Percentiles rank a stretch among this genome's conserved stretches.
Evolutionary conservation across 2,888 invertebrate genomes (phyloP).

Genomic region (Melipona bicolor): DNA sequence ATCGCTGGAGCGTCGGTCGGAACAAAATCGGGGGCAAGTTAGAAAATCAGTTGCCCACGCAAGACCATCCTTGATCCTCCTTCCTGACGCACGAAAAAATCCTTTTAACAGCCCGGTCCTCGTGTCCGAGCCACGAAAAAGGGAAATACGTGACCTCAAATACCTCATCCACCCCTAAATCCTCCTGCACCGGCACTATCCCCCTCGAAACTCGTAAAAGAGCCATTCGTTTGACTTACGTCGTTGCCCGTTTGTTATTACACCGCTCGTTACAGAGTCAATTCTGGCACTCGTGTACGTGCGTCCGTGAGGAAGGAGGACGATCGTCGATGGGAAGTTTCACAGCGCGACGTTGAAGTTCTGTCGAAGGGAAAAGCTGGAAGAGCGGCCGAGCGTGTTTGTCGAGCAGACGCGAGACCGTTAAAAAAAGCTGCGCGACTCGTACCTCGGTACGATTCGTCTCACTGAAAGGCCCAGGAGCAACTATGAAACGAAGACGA

Average conservation of each 20-base stretch:
- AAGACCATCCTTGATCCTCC: neutral
- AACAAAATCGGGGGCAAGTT: neutral
- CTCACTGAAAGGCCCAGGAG: no score
- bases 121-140: conserved; percentile 46
- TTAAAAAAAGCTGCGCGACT: conserved; percentile 49
- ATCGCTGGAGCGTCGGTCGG: neutral
- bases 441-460: no score
- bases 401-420: conserved; percentile 27
- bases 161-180: neutral
- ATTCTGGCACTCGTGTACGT: conserved; percentile 72
- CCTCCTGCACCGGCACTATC: neutral
- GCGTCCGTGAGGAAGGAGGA: conserved; percentile 33
- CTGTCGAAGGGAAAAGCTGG: conserved; percentile 26
- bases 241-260: conserved; percentile 77
- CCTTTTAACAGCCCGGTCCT: conserved; percentile 61
- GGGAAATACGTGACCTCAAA: conserved; percentile 46
- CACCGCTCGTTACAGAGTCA: conserved; percentile 74
- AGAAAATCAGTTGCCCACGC: neutral
- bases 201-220: conserved; percentile 75
- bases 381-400: conserved; percentile 21
- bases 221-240: conserved; percentile 79
- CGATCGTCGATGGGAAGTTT: conserved; percentile 7
- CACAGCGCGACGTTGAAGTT: conserved; percentile 38
- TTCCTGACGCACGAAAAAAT: conserved; percentile 63
- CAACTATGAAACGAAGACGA: no score